Evolutionary conservation across 2,797 vertebrate species (phyloP), one percentile per base, ranked within the genome.

Genomic region (Syndactyla subalaris): DNA sequence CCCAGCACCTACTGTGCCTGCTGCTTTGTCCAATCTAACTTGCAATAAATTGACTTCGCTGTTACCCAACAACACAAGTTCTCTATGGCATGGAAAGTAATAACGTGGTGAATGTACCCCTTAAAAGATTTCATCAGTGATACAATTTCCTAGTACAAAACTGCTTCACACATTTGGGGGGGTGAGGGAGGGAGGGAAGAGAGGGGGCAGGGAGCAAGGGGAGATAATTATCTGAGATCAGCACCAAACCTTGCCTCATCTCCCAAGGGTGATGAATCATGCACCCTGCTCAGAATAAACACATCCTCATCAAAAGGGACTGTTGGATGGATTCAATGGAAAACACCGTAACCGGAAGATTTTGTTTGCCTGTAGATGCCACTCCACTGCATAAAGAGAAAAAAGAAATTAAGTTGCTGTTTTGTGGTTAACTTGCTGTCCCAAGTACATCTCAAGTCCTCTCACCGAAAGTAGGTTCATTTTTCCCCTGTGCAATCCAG

Each of bases 221-320:
- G 39, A 88, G 61, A 91, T 70, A 52, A 92, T 65, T 72, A 61
- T 30, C 62, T 86, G 92, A 97, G 90, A 96, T 94, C 96, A 97
- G 94, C 92, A 97, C 45, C 81, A 96, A 97, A 83, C 34, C 63
- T 88, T 80, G 80, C 87, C 87, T 97, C 95, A 93, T 93, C 85
- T 95, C 97, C 74, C 95, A 67, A 4, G 91, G 88, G 92, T 23
- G 76, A 91, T 96, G 96, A 97, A 81, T 97, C 97, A 97, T 9
- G 4, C 2, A n/a, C 79, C 48, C 80, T 91, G 62, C 82, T 92
- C 79, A 94, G 96, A 95, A 95, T 87, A 94, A 96, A 96, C 92
- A 92, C 3, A 0, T 61, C 79, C 66, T 85, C 48, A 43, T 48
- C 14, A 75, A 85, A 96, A 57, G 51, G 38, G 59, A 74, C 39